phyloP scores from a whole-genome alignment of 1,140 invertebrate genomes.

The Drosophila yakuba region DNA sequence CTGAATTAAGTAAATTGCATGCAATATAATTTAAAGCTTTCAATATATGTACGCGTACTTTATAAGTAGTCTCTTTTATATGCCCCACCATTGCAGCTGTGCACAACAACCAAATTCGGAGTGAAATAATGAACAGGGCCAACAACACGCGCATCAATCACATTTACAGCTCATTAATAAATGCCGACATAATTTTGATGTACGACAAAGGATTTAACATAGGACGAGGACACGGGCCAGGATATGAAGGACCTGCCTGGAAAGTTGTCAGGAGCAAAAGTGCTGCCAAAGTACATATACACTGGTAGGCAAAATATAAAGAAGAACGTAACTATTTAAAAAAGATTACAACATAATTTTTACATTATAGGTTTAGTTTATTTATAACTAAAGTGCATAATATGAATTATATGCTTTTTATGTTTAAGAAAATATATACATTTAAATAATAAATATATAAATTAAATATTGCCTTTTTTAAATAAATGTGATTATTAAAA shows the following conservation, averaged over 20 bases:
- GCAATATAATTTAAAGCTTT: slow-evolving; percentile 67
- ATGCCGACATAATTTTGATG: slow-evolving; percentile 74
- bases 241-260: background rate
- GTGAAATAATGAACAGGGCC: slow-evolving; percentile 17
- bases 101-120: background rate
- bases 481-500: too few relatives aligned
- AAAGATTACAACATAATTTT: background rate
- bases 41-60: slow-evolving; percentile 29
- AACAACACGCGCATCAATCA: slow-evolving; percentile 65
- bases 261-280: slow-evolving; percentile 3
- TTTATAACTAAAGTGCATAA: too few relatives aligned
- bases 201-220: slow-evolving; percentile 76
- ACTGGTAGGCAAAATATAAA: background rate
- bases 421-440: too few relatives aligned
- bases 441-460: too few relatives aligned
- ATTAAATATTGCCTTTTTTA: background rate
- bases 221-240: background rate
- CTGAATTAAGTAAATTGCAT: slow-evolving; percentile 58
- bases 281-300: background rate
- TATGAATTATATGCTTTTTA: too few relatives aligned
- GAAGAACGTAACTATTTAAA: background rate
- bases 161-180: slow-evolving; percentile 79
- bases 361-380: too few relatives aligned
- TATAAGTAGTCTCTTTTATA: slow-evolving; percentile 46
- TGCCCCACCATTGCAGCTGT: slow-evolving; percentile 36